A percentile compares a stretch with the other conserved stretches of the same genome.
These are phyloP conservation scores for Liodrosophila aerea DNA, from an alignment of 2,888 invertebrate species.

Conservation along the genomic window DNA sequence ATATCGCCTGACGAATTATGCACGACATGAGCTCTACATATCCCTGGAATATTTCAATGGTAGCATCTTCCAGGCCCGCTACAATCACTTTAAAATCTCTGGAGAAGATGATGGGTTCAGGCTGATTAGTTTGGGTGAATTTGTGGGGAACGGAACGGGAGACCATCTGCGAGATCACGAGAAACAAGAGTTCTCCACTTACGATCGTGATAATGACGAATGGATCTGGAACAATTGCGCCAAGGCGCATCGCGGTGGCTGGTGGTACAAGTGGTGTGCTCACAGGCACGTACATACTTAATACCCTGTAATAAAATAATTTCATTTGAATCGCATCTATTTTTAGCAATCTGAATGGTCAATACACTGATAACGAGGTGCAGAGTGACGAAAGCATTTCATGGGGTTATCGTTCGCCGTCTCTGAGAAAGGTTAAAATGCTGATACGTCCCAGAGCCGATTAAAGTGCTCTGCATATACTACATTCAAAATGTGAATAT, in stretches of 20 bases:
- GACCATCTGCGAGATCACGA: constrained; percentile 2
- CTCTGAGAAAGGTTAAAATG: constrained; percentile 5
- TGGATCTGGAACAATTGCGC: constrained; percentile 3
- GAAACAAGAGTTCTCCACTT: neutral
- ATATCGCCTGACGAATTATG: neutral
- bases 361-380: neutral
- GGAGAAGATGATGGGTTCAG: neutral
- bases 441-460: constrained; percentile 1
- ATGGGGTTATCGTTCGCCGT: neutral
- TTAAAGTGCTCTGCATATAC: neutral
- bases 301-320: neutral
- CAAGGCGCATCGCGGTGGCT: neutral
- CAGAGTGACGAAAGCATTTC: neutral
- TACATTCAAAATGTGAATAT: too few relatives aligned
- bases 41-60: constrained; percentile 1
- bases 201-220: constrained; percentile 2
- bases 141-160: neutral
- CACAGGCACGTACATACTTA: neutral
- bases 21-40: neutral
- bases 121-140: neutral
- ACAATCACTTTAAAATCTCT: constrained; percentile 1
- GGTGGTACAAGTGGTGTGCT: constrained; percentile 2
- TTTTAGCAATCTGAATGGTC: constrained; percentile 3
- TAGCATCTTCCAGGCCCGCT: neutral
- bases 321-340: too few relatives aligned